Base-by-base conservation (phyloP, 2,888 invertebrate species). In the Apamea crenata region DNA sequence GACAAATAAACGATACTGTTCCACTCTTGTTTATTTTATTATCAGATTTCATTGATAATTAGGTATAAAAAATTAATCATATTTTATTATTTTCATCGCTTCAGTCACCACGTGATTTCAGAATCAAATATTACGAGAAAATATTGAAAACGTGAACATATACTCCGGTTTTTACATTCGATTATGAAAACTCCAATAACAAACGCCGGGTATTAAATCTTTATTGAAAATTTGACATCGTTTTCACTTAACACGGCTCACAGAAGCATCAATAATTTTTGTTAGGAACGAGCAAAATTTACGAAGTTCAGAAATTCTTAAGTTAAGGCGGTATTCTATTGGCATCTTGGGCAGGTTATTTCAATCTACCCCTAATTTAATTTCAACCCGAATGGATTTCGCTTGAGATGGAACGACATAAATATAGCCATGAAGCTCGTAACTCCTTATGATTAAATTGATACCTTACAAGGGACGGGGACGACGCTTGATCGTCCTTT, bases 351-450 rank as follows among this genome's bases (percentile, higher is more conserved):
- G 86, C 89, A 89, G 90, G 89, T 91, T 91, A 91, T 92, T 93
- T 93, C 92, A 93, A 93, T 93, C 91, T 90, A 80, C 88, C 87
- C 88, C 85, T 90, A 91, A 91, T 91, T 91, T 91, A 91, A 91
- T 92, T 91, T 88, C 87, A 77, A 73, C 90, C 74, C 85, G 83
- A 82, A 88, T 90, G 88, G 88, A 86, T 91, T 92, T 89, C 84
- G 87, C 87, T 90, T 86, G 86, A 88, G 89, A 89, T 89, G 87
- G 88, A 84, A 77, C 81, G 84, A 87, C 87, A 88, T 89, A 91
- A 91, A 91, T 92, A 91, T 80, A 87, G 82, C 87, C 87, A 89
- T 83, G 86, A 79, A 82, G 77, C 80, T 87, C 79, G 78, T 85
- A 89, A 89, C 88, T 89, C 83, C 88, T 88, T 90, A 90, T 89